Evolutionary conservation across 2,888 invertebrate species (phyloP), one percentile per base, ranked within the genome.

Genomic region (Drymonia ruficornis): DNA sequence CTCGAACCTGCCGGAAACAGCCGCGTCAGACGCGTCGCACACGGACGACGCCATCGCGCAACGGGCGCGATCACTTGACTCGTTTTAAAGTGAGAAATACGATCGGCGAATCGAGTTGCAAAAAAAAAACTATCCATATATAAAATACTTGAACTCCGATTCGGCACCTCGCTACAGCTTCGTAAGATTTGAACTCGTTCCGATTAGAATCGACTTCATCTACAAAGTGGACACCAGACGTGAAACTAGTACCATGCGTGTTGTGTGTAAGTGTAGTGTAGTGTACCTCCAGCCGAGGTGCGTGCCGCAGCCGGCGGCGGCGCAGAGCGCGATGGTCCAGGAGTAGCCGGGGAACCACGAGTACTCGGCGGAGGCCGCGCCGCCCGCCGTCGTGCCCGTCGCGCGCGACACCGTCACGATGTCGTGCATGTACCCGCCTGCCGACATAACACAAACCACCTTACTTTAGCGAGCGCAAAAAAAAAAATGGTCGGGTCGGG

Each of bases 321-420:
- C 65, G 70, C 92, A 92, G 43, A 79, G 63, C 53, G 81, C 81
- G 59, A 89, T 69, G 72, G 82, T 85, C 93, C 93, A 93, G 19
- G 77, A 49, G 87, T 93, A 93, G 34, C 93, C 92, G 12, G 93
- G 93, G 86, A 92, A 93, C 93, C 93, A 93, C 38, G 87, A 86
- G 86, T 80, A 93, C 75, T 91, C 86, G 0, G 74, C 72, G 29
- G 83, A 80, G 1, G 89, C 68, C 29, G 67, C 61, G 46, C 89
- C 90, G 61, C 69, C 70, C 66, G 69, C 65, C 61, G 47, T 48
- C 64, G 80, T 74, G 80, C 81, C 76, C 36, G 3, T 12, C 1
- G 80, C 72, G 19, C 54, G 56, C 53, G 80, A 69, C 72, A 91
- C 89, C 55, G 93, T 93, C 72, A 93, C 75, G 49, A 91, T 74